A percentile compares a stretch with the other conserved stretches of the same genome.
Evolutionary conservation across 2,888 invertebrate genomes (phyloP).

Genomic region (Pseudanteris insignis): DNA sequence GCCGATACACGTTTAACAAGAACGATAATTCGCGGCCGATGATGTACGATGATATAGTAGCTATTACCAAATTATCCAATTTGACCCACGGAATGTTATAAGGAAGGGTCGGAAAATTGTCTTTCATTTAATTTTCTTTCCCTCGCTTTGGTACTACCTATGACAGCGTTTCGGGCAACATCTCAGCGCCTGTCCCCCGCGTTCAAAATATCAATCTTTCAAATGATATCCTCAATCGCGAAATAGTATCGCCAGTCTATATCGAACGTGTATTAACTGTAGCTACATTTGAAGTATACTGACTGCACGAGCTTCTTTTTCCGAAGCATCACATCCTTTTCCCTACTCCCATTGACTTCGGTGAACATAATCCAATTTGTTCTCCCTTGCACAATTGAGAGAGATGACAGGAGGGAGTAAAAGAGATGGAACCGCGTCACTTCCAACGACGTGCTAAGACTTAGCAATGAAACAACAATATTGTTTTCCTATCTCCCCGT

Average conservation of each 20-base stretch:
- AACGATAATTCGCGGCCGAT: constrained; percentile 11
- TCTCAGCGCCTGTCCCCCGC: constrained; percentile 56
- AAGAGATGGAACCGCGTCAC: constrained; percentile 56
- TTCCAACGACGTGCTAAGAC: constrained; percentile 62
- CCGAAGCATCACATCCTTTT: constrained; percentile 43
- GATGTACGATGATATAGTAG: constrained; percentile 23
- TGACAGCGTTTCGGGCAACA: constrained; percentile 33
- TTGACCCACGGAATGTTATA: constrained; percentile 20
- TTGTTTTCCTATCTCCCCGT: constrained; percentile 57
- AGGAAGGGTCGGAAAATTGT: constrained; percentile 31
- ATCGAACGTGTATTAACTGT: constrained; percentile 32
- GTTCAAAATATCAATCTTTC: constrained; percentile 63
- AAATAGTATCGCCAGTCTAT: constrained; percentile 40
- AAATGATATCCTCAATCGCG: constrained; percentile 48
- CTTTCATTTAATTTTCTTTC: constrained; percentile 39
- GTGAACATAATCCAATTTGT: constrained; percentile 63
- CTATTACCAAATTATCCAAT: constrained; percentile 39
- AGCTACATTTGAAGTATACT: constrained; percentile 30
- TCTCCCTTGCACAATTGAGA: constrained; percentile 50
- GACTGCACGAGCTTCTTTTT: constrained; percentile 40
- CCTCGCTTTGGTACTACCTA: constrained; percentile 23
- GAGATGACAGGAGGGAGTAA: constrained; percentile 24
- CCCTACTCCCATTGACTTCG: constrained; percentile 42
- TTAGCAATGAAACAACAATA: constrained; percentile 63
- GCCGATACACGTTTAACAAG: constrained; percentile 14